Base-by-base conservation (phyloP, 2,797 vertebrate genomes). In the Eurystomus glaucurus region DNA sequence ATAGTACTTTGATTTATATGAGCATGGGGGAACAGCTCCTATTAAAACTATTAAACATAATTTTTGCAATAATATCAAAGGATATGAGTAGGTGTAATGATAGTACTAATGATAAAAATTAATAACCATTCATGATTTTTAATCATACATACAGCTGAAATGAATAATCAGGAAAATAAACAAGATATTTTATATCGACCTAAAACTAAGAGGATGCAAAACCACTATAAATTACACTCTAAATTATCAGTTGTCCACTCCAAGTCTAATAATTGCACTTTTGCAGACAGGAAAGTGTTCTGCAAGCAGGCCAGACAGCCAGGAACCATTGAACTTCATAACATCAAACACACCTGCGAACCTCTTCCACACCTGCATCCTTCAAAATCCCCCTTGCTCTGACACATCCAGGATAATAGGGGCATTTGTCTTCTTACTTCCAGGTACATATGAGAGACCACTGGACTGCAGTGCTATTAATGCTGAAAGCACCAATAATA, bases 151-250 rank as follows among this genome's bases (percentile, higher is more conserved):
- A 95, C 89, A 86, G 90, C 16, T 81, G 69, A 96, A 96, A 84
- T 57, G 92, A 97, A 96, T 95, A 95, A 88, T 93, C 84, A 93
- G 70, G 62, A 97, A 97, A 97, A 97, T 96, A 97, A 97, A 97
- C 94, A 97, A 91, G 85, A 90, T 45, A 66, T 91, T 97, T 94
- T 62, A 74, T 29, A 58, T 15, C 6, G 93, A 85, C 58, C 86
- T 78, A 70, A 92, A 94, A 80, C n/a, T 61, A 75, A 77, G 22
- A 22, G 50, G 75, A 74, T 80, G 16, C 60, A 60, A 90, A 86
- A 75, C 89, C 70, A 79, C 58, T 37, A 10, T 65, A 66, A 93
- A 81, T 93, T 85, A 79, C 35, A 52, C 22, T 76, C 33, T 50
- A 54, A 86, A 74, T 93, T 62, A 69, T 23, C 45, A 55, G 31